Conservation (phyloP, 2,888 invertebrate species). For the Trachelus troglodyta region DNA sequence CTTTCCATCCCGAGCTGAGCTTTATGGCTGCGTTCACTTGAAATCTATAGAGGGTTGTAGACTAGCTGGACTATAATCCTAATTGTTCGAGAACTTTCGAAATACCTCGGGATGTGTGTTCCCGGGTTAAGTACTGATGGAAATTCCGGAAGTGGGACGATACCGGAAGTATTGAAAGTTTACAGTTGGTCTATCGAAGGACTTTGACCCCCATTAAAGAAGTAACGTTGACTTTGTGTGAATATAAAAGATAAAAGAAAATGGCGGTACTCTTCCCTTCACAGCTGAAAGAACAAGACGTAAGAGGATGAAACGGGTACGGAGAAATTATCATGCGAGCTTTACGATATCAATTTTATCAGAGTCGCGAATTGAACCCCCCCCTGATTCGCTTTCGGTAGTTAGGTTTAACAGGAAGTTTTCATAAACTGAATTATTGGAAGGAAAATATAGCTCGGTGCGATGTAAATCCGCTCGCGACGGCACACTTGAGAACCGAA, state of each 20-base stretch:
- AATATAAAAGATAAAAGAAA: background rate
- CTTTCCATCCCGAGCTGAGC: constrained; percentile 25
- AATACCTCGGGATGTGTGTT: constrained; percentile 42
- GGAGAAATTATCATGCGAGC: background rate
- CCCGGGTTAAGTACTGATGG: constrained; percentile 37
- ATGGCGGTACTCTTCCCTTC: background rate
- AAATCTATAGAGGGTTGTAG: constrained; percentile 41
- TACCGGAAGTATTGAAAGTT: background rate
- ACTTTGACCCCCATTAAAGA: background rate
- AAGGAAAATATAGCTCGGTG: background rate
- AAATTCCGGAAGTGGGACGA: background rate
- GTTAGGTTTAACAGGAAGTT: background rate
- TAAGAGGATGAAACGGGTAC: background rate
- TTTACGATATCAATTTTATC: background rate
- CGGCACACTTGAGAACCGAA: background rate
- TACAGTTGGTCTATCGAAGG: background rate
- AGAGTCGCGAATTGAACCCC: background rate
- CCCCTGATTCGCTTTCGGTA: background rate
- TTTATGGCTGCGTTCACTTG: constrained; percentile 40
- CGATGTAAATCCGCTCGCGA: background rate
- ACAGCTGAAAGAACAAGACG: background rate
- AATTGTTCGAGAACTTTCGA: constrained; percentile 54
- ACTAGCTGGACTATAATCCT: constrained; percentile 42
- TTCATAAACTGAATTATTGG: background rate
- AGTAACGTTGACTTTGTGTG: background rate